Percentiles rank a stretch among this genome's conserved stretches.
phyloP scores from a whole-genome alignment of 2,888 invertebrate species.

The Gymnosoma rotundatum region DNA sequence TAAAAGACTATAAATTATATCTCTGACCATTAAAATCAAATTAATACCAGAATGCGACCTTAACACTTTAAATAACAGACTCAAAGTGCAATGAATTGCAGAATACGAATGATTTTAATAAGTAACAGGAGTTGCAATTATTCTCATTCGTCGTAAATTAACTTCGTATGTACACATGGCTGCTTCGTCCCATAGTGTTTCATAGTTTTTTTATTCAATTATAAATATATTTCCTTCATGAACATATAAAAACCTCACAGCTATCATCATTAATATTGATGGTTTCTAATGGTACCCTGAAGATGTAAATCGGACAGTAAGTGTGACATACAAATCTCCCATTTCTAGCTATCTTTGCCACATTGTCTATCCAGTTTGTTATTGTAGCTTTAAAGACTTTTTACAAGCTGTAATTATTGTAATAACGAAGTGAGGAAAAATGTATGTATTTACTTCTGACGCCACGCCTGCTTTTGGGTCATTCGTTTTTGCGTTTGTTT shows the following conservation, averaged over 20 bases:
- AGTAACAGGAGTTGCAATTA: too few relatives aligned
- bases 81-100: too few relatives aligned
- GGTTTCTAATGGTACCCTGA: constrained; percentile 64
- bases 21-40: too few relatives aligned
- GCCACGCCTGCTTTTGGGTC: constrained; percentile 58
- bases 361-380: constrained; percentile 22
- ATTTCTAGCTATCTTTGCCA: constrained; percentile 47
- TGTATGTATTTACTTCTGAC: constrained; percentile 42
- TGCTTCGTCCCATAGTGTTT: constrained; percentile 19
- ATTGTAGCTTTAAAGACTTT: constrained; percentile 10
- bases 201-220: constrained; percentile 51
- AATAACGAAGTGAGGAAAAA: constrained; percentile 20
- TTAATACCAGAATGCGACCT: too few relatives aligned
- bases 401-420: constrained; percentile 54
- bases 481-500: constrained; percentile 29
- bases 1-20: too few relatives aligned
- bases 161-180: neutral
- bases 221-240: constrained; percentile 29
- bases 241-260: constrained; percentile 37
- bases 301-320: constrained; percentile 41
- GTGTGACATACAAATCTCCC: constrained; percentile 5
- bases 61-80: too few relatives aligned
- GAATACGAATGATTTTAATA: too few relatives aligned
- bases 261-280: constrained; percentile 66
- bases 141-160: too few relatives aligned